These are phyloP conservation scores for Leptopilina myrica DNA, from an alignment of 2,888 invertebrate genomes.

Conservation along the genomic window DNA sequence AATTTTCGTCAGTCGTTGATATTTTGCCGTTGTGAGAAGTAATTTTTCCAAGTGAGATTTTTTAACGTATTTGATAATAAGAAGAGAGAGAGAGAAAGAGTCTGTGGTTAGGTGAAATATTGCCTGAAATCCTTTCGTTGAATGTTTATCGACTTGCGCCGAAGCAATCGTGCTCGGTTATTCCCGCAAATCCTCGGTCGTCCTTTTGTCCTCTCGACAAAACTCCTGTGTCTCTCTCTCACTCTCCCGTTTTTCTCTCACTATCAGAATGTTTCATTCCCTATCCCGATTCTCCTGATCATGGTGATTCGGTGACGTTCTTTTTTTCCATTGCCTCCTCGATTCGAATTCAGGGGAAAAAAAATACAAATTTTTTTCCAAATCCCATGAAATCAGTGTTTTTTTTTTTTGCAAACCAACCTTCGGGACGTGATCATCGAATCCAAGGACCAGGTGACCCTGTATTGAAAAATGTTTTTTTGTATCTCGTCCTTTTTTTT, in stretches of 20 bases:
- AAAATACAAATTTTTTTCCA: no score
- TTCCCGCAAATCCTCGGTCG: conserved; percentile 33
- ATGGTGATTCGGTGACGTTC: conserved; percentile 27
- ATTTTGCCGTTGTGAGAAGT: conserved; percentile 4
- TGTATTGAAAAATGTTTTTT: neutral
- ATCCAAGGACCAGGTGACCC: conserved; percentile 10
- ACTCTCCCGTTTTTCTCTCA: neutral
- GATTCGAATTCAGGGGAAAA: neutral
- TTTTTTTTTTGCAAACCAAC: neutral
- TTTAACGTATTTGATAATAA: neutral
- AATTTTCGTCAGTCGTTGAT: conserved; percentile 28
- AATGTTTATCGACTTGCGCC: conserved; percentile 27
- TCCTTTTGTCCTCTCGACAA: conserved; percentile 27
- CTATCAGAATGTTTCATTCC: neutral
- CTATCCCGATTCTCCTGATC: conserved; percentile 6
- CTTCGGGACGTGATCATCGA: neutral
- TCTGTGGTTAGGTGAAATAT: conserved; percentile 2
- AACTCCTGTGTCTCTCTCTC: no score
- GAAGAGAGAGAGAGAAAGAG: neutral
- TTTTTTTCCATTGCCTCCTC: neutral
- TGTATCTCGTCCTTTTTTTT: no score
- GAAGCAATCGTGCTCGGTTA: conserved; percentile 25
- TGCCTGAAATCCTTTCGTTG: neutral
- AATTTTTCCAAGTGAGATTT: no score
- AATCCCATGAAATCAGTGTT: neutral